These are phyloP conservation scores for Porphyrio hochstetteri DNA, from an alignment of 2,113 vertebrate species.

Conservation along the genomic window DNA sequence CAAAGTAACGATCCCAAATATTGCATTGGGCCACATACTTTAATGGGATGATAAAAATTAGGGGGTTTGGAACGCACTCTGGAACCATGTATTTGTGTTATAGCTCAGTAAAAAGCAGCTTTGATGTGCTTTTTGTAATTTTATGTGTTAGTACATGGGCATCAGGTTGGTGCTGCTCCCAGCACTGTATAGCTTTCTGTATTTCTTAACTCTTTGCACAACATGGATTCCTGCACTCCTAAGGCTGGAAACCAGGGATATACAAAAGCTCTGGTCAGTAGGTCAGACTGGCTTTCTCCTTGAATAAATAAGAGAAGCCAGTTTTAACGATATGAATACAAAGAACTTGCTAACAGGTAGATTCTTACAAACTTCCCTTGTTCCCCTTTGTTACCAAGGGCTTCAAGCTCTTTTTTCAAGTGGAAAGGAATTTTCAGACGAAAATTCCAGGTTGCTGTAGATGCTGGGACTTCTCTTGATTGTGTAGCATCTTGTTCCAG, in stretches of 20 bases:
- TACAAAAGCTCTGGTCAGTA: too few relatives aligned
- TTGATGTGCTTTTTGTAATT: background rate
- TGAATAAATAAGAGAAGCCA: too few relatives aligned
- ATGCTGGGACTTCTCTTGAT: background rate
- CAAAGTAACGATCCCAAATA: background rate
- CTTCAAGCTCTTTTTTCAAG: background rate
- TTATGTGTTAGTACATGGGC: background rate
- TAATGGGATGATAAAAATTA: background rate
- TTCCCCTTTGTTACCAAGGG: background rate
- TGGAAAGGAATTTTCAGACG: background rate
- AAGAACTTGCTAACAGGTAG: background rate
- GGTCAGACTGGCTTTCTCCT: too few relatives aligned
- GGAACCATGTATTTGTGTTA: background rate
- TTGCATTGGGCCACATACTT: background rate
- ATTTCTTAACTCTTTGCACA: background rate
- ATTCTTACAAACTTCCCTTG: conserved; percentile 3
- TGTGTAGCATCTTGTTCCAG: background rate
- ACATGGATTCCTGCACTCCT: too few relatives aligned
- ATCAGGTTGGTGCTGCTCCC: background rate
- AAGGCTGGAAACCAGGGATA: too few relatives aligned
- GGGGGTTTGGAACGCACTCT: background rate
- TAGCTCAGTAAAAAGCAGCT: background rate
- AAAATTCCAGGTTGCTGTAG: background rate
- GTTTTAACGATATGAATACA: background rate
- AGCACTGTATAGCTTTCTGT: background rate